phyloP scores from a whole-genome alignment of 2,113 vertebrate genomes.

The Oxyruncus cristatus region DNA sequence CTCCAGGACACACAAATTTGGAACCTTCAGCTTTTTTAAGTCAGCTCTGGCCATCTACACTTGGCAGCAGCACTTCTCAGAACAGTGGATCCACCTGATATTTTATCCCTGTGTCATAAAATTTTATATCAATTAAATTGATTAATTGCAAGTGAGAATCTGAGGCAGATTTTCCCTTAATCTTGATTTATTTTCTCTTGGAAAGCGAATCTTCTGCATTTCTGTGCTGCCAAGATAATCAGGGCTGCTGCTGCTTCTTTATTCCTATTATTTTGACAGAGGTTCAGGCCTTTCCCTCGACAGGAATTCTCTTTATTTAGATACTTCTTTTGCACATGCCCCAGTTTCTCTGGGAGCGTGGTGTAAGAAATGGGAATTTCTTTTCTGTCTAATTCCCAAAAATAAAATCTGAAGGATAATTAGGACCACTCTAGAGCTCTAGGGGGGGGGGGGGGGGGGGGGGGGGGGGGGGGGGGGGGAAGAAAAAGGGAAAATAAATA shows the following conservation, averaged over 20 bases:
- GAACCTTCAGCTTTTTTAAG: not conserved
- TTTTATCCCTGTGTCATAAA: not conserved
- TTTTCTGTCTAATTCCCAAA: not conserved
- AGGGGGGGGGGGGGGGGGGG: no score
- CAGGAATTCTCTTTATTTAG: not conserved
- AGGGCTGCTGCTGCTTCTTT: not conserved
- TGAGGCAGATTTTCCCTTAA: not conserved
- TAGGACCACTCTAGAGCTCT: not conserved
- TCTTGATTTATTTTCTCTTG: not conserved
- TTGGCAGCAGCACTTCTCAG: not conserved
- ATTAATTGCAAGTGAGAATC: not conserved
- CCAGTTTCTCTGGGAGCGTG: not conserved
- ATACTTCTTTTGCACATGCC: not conserved
- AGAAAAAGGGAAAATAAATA: not conserved
- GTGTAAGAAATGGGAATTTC: not conserved
- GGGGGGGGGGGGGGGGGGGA: no score
- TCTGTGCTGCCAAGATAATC: constrained; percentile 13
- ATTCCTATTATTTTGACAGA: not conserved
- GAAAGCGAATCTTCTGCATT: not conserved
- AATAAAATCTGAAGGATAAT: not conserved
- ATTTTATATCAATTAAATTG: no score
- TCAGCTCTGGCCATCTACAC: not conserved
- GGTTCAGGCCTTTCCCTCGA: not conserved
- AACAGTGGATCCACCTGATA: not conserved
- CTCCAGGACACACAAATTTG: not conserved